Conservation (phyloP, 64 coral and sea anemone genomes). For the Stylophora pistillata region DNA sequence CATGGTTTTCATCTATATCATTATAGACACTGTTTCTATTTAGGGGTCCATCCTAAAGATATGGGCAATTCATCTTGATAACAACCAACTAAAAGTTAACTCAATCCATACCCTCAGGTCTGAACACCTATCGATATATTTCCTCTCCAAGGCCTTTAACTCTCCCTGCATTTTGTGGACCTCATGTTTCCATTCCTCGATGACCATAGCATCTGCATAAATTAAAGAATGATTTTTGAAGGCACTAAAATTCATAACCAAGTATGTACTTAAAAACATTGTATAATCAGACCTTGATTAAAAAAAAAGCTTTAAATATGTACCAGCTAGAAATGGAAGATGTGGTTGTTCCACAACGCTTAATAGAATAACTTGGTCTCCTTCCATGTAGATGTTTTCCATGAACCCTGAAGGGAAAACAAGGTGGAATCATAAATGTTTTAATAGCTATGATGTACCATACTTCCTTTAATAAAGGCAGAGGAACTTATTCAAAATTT, state of each 20-base stretch:
- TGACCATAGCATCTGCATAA: slow-evolving; percentile 6
- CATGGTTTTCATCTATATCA: too few species aligned
- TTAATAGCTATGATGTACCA: too few species aligned
- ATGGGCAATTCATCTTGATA: too few species aligned
- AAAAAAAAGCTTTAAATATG: neutral
- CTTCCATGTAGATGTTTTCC: neutral
- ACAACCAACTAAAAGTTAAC: neutral
- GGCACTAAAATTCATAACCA: neutral
- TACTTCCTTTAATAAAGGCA: too few species aligned
- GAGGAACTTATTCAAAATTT: too few species aligned
- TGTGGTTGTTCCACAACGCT: slow-evolving; percentile 13
- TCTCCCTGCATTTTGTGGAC: slow-evolving; percentile 18
- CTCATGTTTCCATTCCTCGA: slow-evolving; percentile 22
- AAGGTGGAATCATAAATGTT: neutral
- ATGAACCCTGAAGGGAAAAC: slow-evolving; percentile 1
- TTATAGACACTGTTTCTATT: too few species aligned
- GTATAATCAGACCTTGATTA: neutral
- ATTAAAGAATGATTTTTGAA: neutral
- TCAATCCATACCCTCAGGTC: neutral
- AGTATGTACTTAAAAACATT: too few species aligned
- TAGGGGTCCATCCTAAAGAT: too few species aligned
- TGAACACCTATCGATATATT: neutral
- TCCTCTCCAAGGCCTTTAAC: slow-evolving; percentile 4
- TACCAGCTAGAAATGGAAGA: slow-evolving; percentile 40
- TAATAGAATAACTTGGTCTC: slow-evolving; percentile 17